These are phyloP conservation scores for Euclidia mi DNA, from an alignment of 2,888 invertebrate genomes.

Conservation along the genomic window DNA sequence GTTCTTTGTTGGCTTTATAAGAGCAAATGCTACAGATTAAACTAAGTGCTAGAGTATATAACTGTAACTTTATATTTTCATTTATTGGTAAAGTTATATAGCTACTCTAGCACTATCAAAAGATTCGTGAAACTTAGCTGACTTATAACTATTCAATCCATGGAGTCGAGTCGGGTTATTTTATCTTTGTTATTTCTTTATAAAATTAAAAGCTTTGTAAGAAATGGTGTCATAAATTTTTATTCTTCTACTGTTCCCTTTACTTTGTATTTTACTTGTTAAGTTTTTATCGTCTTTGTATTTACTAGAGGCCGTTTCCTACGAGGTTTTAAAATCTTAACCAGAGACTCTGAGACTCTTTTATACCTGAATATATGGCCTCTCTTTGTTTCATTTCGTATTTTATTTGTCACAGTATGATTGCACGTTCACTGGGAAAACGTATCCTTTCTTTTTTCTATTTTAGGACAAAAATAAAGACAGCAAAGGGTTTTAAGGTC, in stretches of 20 bases:
- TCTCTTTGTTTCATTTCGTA: constrained; percentile 30
- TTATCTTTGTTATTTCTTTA: constrained; percentile 63
- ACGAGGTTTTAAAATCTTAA: constrained; percentile 47
- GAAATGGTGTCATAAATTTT: constrained; percentile 68
- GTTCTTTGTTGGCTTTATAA: too few species aligned
- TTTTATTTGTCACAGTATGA: constrained; percentile 25
- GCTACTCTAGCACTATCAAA: too few species aligned
- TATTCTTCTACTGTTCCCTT: constrained; percentile 66
- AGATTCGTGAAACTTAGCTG: constrained; percentile 52
- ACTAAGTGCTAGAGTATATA: too few species aligned
- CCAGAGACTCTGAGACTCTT: constrained; percentile 18
- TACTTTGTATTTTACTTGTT: too few species aligned
- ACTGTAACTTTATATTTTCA: too few species aligned
- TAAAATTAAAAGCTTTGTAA: constrained; percentile 73
- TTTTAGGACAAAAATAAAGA: neutral
- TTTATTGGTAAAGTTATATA: too few species aligned
- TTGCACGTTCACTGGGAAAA: constrained; percentile 10
- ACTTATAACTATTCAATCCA: constrained; percentile 67
- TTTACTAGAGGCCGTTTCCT: constrained; percentile 40
- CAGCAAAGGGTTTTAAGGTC: too few species aligned
- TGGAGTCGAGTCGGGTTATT: constrained; percentile 62
- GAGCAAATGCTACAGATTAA: too few species aligned
- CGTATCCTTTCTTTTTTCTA: constrained; percentile 4
- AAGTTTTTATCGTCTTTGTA: constrained; percentile 61
- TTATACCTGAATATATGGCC: constrained; percentile 28